Base-by-base conservation (phyloP, 2,888 invertebrate species). In the Cynaeus angustus region DNA sequence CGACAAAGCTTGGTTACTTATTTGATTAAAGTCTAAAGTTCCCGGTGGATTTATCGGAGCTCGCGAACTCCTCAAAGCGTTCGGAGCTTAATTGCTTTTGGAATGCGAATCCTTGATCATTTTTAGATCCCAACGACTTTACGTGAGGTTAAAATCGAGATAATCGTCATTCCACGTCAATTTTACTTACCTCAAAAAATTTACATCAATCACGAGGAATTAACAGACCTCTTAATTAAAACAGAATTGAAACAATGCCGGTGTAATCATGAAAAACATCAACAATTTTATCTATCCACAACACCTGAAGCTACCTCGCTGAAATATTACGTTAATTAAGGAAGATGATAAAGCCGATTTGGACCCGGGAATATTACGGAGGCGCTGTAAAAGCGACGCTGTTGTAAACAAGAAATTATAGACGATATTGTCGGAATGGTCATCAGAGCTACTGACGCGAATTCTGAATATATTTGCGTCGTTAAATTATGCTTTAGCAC, bases 1-100 rank as follows among this genome's bases (percentile, higher is more conserved):
- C 73, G 74, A 75, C 77, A 75, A 75, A 76, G 74, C 76, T 70
- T 66, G 71, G 73, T 75, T 75, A 74, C 75, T 77, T 76, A 75
- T 76, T 77, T 75, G 76, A 77, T 77, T 77, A 76, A 76, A 74
- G 71, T 74, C 62, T 66, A 72, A 77, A 77, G 74, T 77, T 77
- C 72, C 66, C 43, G 53, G 69, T 62, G 72, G 75, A 76, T 76
- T 76, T 76, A 76, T 76, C 70, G 74, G 58, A 73, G 73, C 73
- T 59, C 64, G 74, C 70, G 72, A 75, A 75, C 74, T 76, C 73
- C 74, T 70, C 72, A 70, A 70, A 66, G 66, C 56, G 56, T 66
- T 66, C 61, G 37, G 61, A 45, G 61, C 70, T 70, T 70, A 70
- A 70, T 70, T 66, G 66, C 52, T 70, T 62, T 70, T 41, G 56